Base-by-base conservation (phyloP, 2,113 vertebrate genomes). In the Isurus oxyrinchus region DNA sequence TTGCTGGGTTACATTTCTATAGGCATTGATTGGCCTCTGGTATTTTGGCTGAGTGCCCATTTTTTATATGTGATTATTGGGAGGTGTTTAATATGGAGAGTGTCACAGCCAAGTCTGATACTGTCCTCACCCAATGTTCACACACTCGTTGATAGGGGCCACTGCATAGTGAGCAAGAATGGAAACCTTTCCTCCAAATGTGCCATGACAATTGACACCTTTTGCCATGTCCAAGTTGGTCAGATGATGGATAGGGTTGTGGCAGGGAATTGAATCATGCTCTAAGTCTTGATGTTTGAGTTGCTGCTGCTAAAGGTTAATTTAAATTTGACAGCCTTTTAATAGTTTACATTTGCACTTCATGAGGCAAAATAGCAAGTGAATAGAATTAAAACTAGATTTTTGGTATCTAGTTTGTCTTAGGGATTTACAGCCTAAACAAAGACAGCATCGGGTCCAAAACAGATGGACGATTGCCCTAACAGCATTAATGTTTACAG, bases 321-420 rank as follows among this genome's bases (percentile, higher is more conserved):
- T 44, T 84, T 84, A 84, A 84, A 84, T 84, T 84, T 84, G 44
- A 84, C 79, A 84, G n/a, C 16, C 79, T 84, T 84, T 84, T 84
- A 21, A 84, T 84, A 44, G n/a, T 21, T 44, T 44, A 40, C 40
- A 44, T 16, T 44, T 84, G 16, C 79, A 44, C 79, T 4, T 5
- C 19, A 21, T 40, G 79, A 19, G n/a, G 19, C n/a, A 19, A n/a
- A 81, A 14, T 81, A 81, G n/a, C 79, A 16, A 81, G 79, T 40
- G 79, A 81, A 84, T 40, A 84, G 79, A 84, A 44, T 84, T 76
- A 76, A 84, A 84, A 44, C 79, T 76, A 66, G 63, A 66, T 10
- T 72, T 72, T 27, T 27, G 27, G 5, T 31, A 31, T 72, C 69
- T 72, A 6, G 25, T 31, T 72, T 72, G 19, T 72, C 27, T 72